These are phyloP conservation scores for Cerceris rybyensis DNA, from an alignment of 2,888 invertebrate genomes.

Conservation along the genomic window DNA sequence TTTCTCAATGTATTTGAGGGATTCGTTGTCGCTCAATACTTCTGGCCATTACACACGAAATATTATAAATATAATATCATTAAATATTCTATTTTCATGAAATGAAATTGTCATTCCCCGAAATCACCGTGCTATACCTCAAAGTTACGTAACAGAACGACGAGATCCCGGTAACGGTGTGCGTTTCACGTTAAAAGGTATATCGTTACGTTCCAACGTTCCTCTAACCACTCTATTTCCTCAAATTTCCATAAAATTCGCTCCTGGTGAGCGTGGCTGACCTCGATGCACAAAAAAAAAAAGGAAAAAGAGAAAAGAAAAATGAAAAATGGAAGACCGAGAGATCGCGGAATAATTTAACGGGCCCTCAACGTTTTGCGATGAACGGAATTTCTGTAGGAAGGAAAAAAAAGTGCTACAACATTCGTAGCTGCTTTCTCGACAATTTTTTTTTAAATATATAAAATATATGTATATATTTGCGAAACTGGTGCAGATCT, in stretches of 20 bases:
- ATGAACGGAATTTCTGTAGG: background rate
- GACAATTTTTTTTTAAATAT: too few species aligned
- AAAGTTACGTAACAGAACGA: background rate
- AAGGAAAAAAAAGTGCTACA: background rate
- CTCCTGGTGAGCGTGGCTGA: background rate
- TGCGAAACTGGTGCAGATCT: too few species aligned
- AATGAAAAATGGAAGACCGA: background rate
- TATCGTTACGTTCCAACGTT: conserved; percentile 3
- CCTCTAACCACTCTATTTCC: conserved; percentile 4
- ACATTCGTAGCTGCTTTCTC: background rate
- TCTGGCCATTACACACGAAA: background rate
- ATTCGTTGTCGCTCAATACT: background rate
- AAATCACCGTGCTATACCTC: too few species aligned
- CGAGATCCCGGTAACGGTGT: conserved; percentile 15
- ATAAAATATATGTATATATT: too few species aligned
- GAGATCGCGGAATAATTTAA: background rate
- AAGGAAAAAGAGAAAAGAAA: background rate
- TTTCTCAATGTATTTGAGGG: background rate
- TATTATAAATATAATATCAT: too few species aligned
- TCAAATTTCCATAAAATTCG: conserved; percentile 3
- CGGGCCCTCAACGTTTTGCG: background rate
- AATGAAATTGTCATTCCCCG: background rate
- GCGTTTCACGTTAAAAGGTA: conserved; percentile 11
- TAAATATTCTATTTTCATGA: background rate
- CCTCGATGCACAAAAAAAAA: conserved; percentile 8